A percentile compares a stretch with the other conserved stretches of the same genome.
Conservation (phyloP, 2,113 vertebrate species). For the Spheniscus mendiculus region DNA sequence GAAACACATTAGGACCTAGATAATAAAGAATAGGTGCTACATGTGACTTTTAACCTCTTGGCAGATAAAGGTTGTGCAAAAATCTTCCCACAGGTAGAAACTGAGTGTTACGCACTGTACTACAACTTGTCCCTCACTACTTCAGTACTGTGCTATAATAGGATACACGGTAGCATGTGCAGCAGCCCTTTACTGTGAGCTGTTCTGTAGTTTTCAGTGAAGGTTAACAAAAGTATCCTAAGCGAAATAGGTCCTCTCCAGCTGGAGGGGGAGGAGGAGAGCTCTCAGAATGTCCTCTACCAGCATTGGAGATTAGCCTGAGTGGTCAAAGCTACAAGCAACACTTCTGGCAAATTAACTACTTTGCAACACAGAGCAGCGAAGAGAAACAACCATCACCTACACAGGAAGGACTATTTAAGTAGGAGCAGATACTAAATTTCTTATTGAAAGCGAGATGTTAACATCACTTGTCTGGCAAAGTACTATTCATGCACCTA, state of each 20-base stretch:
- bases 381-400: background rate
- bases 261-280: background rate
- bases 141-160: background rate
- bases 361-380: background rate
- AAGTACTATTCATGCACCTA: background rate
- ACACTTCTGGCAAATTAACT: background rate
- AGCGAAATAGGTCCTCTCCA: background rate
- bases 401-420: background rate
- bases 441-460: background rate
- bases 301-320: accelerated
- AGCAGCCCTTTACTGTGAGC: background rate
- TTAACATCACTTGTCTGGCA: background rate
- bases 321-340: background rate
- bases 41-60: background rate
- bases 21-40: background rate
- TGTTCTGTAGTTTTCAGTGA: background rate
- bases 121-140: background rate
- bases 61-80: background rate
- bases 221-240: background rate
- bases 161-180: accelerated
- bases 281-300: background rate
- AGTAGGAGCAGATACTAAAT: background rate
- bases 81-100: background rate
- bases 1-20: background rate
- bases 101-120: accelerated